phyloP scores from a whole-genome alignment of 2,888 invertebrate genomes.

The Zeuzera pyrina region DNA sequence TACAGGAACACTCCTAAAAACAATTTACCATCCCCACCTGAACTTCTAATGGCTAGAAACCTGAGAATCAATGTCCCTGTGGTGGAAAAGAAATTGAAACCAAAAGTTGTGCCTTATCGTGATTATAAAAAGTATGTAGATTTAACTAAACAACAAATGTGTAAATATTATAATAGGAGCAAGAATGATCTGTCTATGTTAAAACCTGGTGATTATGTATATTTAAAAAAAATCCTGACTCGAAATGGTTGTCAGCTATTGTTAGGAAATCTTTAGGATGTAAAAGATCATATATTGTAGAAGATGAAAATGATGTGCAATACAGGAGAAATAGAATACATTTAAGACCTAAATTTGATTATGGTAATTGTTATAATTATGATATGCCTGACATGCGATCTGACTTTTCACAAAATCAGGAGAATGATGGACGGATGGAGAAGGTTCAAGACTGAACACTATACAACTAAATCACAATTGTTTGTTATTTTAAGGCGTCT shows the following conservation, averaged over 20 bases:
- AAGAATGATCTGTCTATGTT: not conserved
- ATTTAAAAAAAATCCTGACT: slow-evolving; percentile 7
- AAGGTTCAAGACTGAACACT: too few relatives aligned
- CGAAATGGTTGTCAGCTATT: not conserved
- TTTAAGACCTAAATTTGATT: too few relatives aligned
- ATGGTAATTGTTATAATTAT: too few relatives aligned
- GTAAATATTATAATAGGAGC: slow-evolving; percentile 1
- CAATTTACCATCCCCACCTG: slow-evolving; percentile 9
- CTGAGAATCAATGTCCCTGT: slow-evolving; percentile 10
- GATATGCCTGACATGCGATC: too few relatives aligned
- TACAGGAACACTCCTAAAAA: slow-evolving; percentile 9
- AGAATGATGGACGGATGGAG: too few relatives aligned
- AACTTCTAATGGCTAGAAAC: slow-evolving; percentile 11
- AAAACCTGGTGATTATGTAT: not conserved
- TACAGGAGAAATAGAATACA: slow-evolving; percentile 6
- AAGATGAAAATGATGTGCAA: slow-evolving; percentile 1
- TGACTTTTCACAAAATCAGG: too few relatives aligned
- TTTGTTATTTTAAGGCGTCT: too few relatives aligned
- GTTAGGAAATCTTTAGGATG: slow-evolving; percentile 2
- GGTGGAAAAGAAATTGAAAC: not conserved
- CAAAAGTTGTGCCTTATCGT: slow-evolving; percentile 8
- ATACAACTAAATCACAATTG: too few relatives aligned
- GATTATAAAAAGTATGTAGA: slow-evolving; percentile 2
- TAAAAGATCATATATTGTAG: slow-evolving; percentile 7
- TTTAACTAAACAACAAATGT: not conserved